phyloP scores from a whole-genome alignment of 1,140 invertebrate genomes.

The Bombus confusus region DNA sequence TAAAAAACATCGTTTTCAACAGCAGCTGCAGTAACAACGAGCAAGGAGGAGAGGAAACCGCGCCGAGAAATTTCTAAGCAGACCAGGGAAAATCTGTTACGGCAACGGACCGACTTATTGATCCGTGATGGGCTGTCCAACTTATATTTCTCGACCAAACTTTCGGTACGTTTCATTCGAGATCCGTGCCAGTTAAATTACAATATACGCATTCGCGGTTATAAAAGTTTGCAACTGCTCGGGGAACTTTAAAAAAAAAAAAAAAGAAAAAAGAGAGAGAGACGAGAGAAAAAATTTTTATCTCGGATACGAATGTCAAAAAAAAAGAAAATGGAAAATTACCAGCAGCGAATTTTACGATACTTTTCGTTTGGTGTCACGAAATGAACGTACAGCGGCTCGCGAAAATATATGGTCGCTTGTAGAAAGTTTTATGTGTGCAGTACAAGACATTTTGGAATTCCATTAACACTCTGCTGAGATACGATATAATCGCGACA shows the following conservation, averaged over 20 bases:
- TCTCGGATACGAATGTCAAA: not conserved
- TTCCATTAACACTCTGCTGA: too few species aligned
- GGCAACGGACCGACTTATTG: conserved; percentile 27
- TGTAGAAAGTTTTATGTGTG: not conserved
- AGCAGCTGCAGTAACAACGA: not conserved
- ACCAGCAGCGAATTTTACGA: not conserved
- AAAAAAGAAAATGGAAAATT: not conserved
- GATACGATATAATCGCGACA: too few species aligned
- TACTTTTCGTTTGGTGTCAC: not conserved
- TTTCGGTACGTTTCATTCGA: conserved; percentile 8
- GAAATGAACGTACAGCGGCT: not conserved
- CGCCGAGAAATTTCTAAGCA: conserved; percentile 1
- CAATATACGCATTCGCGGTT: not conserved
- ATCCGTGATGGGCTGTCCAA: conserved; percentile 39
- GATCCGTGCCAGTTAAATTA: conserved; percentile 3
- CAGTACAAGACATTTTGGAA: too few species aligned
- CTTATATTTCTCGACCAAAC: conserved; percentile 30
- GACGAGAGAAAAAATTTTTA: not conserved
- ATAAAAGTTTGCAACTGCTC: not conserved
- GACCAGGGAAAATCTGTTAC: conserved; percentile 3
- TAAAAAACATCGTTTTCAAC: not conserved
- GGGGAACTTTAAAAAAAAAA: not conserved
- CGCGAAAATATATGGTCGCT: too few species aligned
- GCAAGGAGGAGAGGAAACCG: not conserved
- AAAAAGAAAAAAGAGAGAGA: not conserved